phyloP scores from a whole-genome alignment of 2,797 vertebrate genomes.

The Austrolebias charrua region DNA sequence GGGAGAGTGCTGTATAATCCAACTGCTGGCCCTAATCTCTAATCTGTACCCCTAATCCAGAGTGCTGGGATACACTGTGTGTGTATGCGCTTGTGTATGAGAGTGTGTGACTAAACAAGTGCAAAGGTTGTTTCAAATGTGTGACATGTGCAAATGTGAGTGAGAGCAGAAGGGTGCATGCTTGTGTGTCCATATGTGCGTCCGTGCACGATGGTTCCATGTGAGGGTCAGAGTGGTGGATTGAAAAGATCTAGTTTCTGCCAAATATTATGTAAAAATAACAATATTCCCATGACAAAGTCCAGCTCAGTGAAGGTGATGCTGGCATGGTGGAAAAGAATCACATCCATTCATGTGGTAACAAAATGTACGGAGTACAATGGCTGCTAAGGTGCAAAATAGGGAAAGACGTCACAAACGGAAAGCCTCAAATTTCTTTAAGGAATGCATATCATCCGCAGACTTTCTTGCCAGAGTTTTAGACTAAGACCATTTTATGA shows the following conservation, averaged over 20 bases:
- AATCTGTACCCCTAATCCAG: conserved; percentile 80
- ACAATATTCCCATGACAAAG: conserved; percentile 43
- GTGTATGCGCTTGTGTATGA: conserved; percentile 18
- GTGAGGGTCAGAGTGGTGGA: conserved; percentile 43
- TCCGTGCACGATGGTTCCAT: conserved; percentile 25
- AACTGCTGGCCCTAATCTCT: conserved; percentile 77
- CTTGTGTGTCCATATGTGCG: conserved; percentile 15
- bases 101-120: conserved; percentile 30
- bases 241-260: conserved; percentile 45
- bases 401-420: too few species aligned
- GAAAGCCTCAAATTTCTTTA: too few species aligned
- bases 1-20: conserved; percentile 73
- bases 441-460: too few species aligned
- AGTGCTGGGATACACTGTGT: conserved; percentile 47
- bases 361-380: conserved; percentile 24
- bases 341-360: conserved; percentile 22
- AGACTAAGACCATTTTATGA: too few species aligned
- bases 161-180: conserved; percentile 28
- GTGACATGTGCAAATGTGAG: conserved; percentile 41
- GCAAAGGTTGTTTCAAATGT: conserved; percentile 45
- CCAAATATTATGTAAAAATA: conserved; percentile 60
- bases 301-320: conserved; percentile 52
- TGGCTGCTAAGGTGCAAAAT: conserved; percentile 15
- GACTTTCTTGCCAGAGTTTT: too few species aligned
- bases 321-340: conserved; percentile 25